These are phyloP conservation scores for Andrena chrysosceles DNA, from an alignment of 2,888 invertebrate genomes.

Conservation along the genomic window DNA sequence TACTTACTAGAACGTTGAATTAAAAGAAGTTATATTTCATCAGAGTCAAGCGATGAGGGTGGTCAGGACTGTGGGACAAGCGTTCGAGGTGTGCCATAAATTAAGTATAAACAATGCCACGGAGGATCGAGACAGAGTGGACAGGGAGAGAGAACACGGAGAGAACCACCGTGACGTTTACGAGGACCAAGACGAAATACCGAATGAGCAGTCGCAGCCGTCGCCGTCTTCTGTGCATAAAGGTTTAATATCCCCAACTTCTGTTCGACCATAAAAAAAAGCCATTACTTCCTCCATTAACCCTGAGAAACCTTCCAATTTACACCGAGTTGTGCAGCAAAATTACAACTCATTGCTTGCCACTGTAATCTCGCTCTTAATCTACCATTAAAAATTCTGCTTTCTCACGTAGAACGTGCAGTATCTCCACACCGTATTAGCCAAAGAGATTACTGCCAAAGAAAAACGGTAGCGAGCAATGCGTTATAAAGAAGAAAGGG, in stretches of 20 bases:
- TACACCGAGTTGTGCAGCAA: background rate
- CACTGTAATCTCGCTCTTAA: background rate
- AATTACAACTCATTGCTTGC: background rate
- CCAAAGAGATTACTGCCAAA: too few species aligned
- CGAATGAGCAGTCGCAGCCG: constrained; percentile 80
- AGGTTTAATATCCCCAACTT: constrained; percentile 70
- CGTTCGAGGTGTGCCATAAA: constrained; percentile 99
- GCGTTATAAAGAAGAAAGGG: background rate
- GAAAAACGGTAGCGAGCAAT: too few species aligned
- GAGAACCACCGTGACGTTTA: constrained; percentile 84
- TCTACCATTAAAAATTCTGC: background rate
- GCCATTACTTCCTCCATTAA: background rate
- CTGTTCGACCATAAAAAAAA: constrained; percentile 20
- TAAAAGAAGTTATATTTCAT: constrained; percentile 49
- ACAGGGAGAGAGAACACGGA: constrained; percentile 76
- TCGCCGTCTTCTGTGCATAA: constrained; percentile 82
- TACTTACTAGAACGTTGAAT: constrained; percentile 37
- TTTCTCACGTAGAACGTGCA: background rate
- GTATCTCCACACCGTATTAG: background rate
- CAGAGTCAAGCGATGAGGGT: constrained; percentile 99
- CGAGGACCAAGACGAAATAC: constrained; percentile 86
- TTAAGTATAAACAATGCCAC: constrained; percentile 89
- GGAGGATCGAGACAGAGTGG: constrained; percentile 81
- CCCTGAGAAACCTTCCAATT: background rate
- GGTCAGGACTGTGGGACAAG: constrained; percentile 99